Conservation (phyloP, 1,140 invertebrate species). For the Triops longicaudatus region DNA sequence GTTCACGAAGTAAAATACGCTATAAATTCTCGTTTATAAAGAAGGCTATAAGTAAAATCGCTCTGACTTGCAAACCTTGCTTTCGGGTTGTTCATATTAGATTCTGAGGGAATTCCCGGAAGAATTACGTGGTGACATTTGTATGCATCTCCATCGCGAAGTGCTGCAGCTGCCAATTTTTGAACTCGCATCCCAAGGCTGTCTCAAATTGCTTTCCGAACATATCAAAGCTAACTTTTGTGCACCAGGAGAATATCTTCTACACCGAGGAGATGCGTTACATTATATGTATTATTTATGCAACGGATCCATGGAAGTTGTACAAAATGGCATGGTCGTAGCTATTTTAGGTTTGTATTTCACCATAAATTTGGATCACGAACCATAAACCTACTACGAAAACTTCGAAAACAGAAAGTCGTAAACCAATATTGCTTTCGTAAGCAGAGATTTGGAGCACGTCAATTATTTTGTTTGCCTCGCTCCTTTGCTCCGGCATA, state of each 20-base stretch:
- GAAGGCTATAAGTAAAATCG: background rate
- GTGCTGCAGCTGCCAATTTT: slow-evolving; percentile 90
- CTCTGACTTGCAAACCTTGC: background rate
- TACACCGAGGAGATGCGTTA: slow-evolving; percentile 93
- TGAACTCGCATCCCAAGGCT: slow-evolving; percentile 82
- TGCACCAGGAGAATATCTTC: slow-evolving; percentile 90
- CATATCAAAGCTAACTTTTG: slow-evolving; percentile 88
- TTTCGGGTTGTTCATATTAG: slow-evolving; percentile 44
- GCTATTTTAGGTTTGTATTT: slow-evolving; percentile 76
- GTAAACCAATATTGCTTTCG: too few relatives aligned
- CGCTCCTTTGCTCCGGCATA: too few relatives aligned
- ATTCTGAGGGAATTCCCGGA: slow-evolving; percentile 93
- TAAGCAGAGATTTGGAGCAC: too few relatives aligned
- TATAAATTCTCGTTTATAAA: background rate
- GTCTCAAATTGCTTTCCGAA: slow-evolving; percentile 78
- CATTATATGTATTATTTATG: slow-evolving; percentile 93
- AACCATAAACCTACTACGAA: too few relatives aligned
- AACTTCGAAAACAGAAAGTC: too few relatives aligned
- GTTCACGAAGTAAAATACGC: slow-evolving; percentile 72
- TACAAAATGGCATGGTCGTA: slow-evolving; percentile 95
- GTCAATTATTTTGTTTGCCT: too few relatives aligned
- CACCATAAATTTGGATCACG: too few relatives aligned
- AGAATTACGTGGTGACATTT: slow-evolving; percentile 86
- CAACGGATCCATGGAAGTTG: slow-evolving; percentile 96
- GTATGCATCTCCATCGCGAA: slow-evolving; percentile 89